Evolutionary conservation across 35 echinoderm and acorn worm genomes (phyloP), one percentile per base, ranked within the genome.

Genomic region (Apostichopus japonicus): DNA sequence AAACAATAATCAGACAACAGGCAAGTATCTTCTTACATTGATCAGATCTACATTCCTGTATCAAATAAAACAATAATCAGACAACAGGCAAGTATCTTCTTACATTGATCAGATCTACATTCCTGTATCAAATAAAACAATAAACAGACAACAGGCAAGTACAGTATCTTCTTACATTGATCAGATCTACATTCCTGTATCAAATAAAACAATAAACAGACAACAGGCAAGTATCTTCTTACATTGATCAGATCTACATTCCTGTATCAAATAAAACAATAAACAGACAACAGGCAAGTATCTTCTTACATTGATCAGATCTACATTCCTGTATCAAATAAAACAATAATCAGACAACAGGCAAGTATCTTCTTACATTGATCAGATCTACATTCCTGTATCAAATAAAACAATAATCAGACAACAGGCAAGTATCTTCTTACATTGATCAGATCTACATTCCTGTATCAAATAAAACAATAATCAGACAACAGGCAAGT

Each of bases 121-220:
- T 83, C 79, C 79, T 83, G 9, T 54, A 83, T 54, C 4, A 83
- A 33, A 33, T 8, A 24, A 44, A 44, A n/a, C n/a, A n/a, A n/a
- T n/a, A n/a, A n/a, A n/a, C n/a, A n/a, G 54, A 55, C 44, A 83
- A 55, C 54, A 54, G 79, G 54, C 51, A 14, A 83, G 79, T 5
- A 52, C n/a, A n/a, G n/a, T n/a, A n/a, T 54, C 44, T 54, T 83
- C 79, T 83, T 83, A 21, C 79, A 83, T 19, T 17, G 33, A 8
- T 83, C 79, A 3, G 33, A 83, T 7, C 3, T 67, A 67, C 79
- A 83, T 10, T 83, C 79, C 79, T 83, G 9, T 54, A 83, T 54
- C 4, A 83, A 33, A 33, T 8, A 24, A 44, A 44, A n/a, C n/a
- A n/a, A n/a, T n/a, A n/a, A n/a, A n/a, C n/a, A n/a, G 54, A 55